Conservation (phyloP, 1,140 invertebrate species). For the Pseudoatta argentina region DNA sequence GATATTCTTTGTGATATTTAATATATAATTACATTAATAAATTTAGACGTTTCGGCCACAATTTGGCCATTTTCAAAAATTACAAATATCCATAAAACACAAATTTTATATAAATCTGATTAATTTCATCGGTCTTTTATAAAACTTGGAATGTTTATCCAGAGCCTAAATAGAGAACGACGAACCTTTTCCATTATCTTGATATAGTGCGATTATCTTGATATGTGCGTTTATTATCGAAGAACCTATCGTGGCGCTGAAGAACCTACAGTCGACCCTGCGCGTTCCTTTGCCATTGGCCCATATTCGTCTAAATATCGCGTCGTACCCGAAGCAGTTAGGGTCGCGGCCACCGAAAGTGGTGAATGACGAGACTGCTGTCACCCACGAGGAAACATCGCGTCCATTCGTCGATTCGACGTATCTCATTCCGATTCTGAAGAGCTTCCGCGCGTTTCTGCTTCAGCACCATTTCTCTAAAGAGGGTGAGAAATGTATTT, state of each 20-base stretch:
- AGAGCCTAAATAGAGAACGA: background rate
- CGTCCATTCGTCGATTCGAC: background rate
- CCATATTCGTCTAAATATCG: conserved; percentile 58
- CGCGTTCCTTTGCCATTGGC: conserved; percentile 42
- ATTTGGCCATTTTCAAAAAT: no score
- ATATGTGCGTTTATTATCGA: background rate
- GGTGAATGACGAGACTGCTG: conserved; percentile 15
- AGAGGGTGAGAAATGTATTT: conserved; percentile 6
- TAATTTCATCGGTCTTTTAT: no score
- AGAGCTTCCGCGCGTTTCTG: background rate
- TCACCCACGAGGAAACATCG: background rate
- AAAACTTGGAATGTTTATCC: no score
- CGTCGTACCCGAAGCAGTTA: conserved; percentile 16
- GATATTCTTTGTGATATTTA: no score
- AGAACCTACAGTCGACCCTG: conserved; percentile 43
- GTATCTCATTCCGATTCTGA: background rate
- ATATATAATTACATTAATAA: no score
- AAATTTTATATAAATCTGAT: no score
- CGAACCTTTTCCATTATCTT: background rate
- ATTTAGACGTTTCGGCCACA: no score
- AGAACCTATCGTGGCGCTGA: conserved; percentile 20
- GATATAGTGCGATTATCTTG: background rate
- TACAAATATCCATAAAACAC: no score
- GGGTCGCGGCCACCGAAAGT: conserved; percentile 51
- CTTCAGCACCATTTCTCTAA: background rate